Percentiles rank a stretch among this genome's conserved stretches.
These are phyloP conservation scores for Scrobipalpa atriplicella DNA, from an alignment of 2,888 invertebrate species.

Conservation along the genomic window DNA sequence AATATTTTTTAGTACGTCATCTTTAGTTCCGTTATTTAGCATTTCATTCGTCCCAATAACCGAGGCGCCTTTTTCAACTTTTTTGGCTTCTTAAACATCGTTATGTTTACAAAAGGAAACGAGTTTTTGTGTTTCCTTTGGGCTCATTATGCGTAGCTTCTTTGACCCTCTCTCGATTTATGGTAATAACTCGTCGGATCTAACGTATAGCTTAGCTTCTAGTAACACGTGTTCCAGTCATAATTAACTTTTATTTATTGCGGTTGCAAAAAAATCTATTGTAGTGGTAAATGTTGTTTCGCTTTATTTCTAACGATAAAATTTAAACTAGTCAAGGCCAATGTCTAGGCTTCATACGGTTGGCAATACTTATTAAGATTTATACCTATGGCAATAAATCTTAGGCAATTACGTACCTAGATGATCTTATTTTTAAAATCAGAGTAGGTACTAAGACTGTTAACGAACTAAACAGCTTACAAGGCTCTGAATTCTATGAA, in stretches of 20 bases:
- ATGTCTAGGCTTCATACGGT: too few species aligned
- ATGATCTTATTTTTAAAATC: neutral
- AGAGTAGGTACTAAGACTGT: too few species aligned
- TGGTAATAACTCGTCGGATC: conserved; percentile 19
- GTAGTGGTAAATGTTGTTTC: neutral
- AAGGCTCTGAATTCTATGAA: neutral
- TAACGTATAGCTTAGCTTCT: conserved; percentile 11
- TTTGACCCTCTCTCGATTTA: conserved; percentile 25
- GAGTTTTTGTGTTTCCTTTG: conserved; percentile 14
- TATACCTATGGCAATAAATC: neutral
- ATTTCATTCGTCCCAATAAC: neutral
- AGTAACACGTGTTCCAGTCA: conserved; percentile 22
- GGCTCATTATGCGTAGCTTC: conserved; percentile 21
- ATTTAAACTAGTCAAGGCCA: neutral
- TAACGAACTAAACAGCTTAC: neutral
- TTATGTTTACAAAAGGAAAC: conserved; percentile 17
- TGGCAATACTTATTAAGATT: too few species aligned
- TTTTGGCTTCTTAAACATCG: conserved; percentile 9
- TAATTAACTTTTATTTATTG: conserved; percentile 22
- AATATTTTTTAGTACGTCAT: too few species aligned
- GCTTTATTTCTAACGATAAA: neutral
- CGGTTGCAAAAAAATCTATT: neutral
- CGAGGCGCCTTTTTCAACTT: neutral
- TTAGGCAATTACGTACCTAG: neutral
- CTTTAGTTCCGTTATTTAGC: neutral